Conservation (phyloP, 2,888 invertebrate genomes). For the Fragum fragum region DNA sequence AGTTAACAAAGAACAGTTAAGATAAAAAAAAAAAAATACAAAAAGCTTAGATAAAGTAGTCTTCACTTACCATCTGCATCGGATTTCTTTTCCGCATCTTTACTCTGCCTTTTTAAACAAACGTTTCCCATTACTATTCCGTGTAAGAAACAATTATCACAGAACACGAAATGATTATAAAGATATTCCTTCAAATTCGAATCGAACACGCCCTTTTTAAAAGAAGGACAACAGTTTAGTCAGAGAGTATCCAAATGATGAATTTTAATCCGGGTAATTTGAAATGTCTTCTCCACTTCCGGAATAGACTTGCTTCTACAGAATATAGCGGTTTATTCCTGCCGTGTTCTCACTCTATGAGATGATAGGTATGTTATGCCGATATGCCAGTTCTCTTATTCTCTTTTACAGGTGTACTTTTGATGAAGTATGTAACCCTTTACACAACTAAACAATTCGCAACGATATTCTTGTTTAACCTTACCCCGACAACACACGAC, state of each 20-base stretch:
- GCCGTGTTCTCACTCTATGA: background rate
- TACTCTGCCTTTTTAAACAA: slow-evolving; percentile 20
- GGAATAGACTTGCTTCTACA: background rate
- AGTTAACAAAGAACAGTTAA: too few species aligned
- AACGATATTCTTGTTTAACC: too few species aligned
- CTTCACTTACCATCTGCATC: slow-evolving; percentile 13
- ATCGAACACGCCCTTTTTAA: background rate
- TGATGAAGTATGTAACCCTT: slow-evolving; percentile 3
- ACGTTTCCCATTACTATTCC: background rate
- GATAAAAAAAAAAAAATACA: too few species aligned
- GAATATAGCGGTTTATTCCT: background rate
- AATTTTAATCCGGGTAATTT: slow-evolving; percentile 24
- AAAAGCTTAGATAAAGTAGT: background rate
- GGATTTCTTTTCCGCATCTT: background rate
- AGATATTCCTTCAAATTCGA: background rate
- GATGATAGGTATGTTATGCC: slow-evolving; percentile 13
- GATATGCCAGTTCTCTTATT: slow-evolving; percentile 6
- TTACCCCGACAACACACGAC: too few species aligned
- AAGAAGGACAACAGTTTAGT: background rate
- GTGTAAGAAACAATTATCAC: background rate
- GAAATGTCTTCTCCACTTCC: slow-evolving; percentile 4
- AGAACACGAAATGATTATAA: background rate
- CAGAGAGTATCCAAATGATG: slow-evolving; percentile 16
- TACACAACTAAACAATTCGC: background rate
- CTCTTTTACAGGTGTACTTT: slow-evolving; percentile 11